Percentiles rank a stretch among this genome's conserved stretches.
These are phyloP conservation scores for Sesia bembeciformis DNA, from an alignment of 2,888 invertebrate genomes.

Conservation along the genomic window DNA sequence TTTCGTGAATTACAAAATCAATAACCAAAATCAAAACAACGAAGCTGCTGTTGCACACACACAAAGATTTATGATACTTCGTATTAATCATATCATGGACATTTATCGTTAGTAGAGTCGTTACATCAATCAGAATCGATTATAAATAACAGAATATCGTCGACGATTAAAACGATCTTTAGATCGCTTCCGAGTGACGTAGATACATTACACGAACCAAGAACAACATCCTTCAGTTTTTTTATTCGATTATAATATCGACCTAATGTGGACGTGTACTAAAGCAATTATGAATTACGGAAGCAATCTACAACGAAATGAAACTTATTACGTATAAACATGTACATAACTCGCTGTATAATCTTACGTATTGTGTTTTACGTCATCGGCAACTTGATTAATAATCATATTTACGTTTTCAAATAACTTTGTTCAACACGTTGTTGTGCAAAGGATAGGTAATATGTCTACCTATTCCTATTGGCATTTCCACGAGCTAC, in stretches of 20 bases:
- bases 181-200: background rate
- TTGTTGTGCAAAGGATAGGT: background rate
- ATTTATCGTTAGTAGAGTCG: too few relatives aligned
- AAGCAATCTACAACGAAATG: constrained; percentile 40
- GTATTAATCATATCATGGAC: too few relatives aligned
- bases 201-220: constrained; percentile 7
- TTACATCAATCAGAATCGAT: too few relatives aligned
- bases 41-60: too few relatives aligned
- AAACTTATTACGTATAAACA: constrained; percentile 36
- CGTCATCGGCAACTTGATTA: constrained; percentile 21
- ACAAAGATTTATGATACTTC: too few relatives aligned
- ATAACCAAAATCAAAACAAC: too few relatives aligned
- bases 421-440: constrained; percentile 4
- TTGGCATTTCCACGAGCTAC: too few relatives aligned
- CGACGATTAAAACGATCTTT: too few relatives aligned
- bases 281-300: constrained; percentile 44
- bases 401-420: constrained; percentile 14
- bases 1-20: background rate
- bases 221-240: constrained; percentile 8
- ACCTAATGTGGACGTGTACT: constrained; percentile 20
- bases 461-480: too few relatives aligned
- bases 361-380: constrained; percentile 30
- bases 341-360: constrained; percentile 31
- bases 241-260: constrained; percentile 10
- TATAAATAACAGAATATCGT: too few relatives aligned